A percentile compares a stretch with the other conserved stretches of the same genome.
These are phyloP conservation scores for Leuciscus waleckii DNA, from an alignment of 2,797 vertebrate genomes.

Conservation along the genomic window DNA sequence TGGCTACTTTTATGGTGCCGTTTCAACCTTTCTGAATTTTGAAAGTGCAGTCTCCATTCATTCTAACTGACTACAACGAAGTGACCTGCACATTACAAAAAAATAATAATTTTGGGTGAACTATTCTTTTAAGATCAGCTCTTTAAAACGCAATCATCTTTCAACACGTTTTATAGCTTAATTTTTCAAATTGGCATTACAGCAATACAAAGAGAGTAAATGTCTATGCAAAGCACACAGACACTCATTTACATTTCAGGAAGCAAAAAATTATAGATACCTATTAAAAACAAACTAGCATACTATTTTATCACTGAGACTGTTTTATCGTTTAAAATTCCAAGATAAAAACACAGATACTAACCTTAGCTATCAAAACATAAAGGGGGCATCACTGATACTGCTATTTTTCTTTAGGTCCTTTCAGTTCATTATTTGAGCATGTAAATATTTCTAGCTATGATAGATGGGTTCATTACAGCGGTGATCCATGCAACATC, in stretches of 20 bases:
- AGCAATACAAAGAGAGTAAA: background rate
- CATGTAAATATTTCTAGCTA: background rate
- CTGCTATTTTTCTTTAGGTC: background rate
- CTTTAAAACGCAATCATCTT: background rate
- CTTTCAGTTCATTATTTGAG: background rate
- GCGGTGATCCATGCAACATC: background rate
- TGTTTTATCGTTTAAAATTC: background rate
- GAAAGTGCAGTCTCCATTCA: background rate
- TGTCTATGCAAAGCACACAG: background rate
- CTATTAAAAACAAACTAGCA: slow-evolving; percentile 62
- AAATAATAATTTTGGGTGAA: background rate
- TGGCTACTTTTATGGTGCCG: background rate
- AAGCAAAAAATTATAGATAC: slow-evolving; percentile 28
- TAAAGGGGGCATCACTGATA: background rate
- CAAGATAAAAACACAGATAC: background rate
- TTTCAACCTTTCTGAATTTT: background rate
- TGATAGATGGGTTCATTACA: background rate
- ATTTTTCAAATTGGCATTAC: background rate
- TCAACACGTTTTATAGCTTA: background rate
- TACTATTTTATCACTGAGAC: slow-evolving; percentile 48
- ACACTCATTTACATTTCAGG: background rate
- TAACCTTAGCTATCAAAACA: background rate
- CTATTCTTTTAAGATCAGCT: background rate
- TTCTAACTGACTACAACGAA: background rate
- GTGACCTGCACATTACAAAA: background rate